Evolutionary conservation across 2,888 invertebrate species (phyloP).

Genomic region (Piscicola geometra): DNA sequence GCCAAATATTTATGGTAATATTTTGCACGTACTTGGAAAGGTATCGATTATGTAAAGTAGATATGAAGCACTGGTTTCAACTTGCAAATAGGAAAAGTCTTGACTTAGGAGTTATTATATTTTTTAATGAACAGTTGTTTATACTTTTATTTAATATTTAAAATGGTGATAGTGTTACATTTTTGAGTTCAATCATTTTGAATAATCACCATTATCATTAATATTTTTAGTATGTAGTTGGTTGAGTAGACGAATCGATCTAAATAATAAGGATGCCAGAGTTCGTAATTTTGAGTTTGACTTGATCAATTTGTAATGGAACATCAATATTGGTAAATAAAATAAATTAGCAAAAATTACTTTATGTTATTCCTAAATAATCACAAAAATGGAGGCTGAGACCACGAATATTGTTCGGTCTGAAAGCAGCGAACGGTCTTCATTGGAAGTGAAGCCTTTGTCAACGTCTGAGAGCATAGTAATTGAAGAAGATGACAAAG

Average conservation of each 20-base stretch:
- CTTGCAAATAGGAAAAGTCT: no score
- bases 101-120: neutral
- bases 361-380: neutral
- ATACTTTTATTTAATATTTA: neutral
- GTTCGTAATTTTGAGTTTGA: neutral
- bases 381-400: slow-evolving; percentile 27
- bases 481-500: neutral
- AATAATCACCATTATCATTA: neutral
- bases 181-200: neutral
- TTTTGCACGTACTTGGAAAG: no score
- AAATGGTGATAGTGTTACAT: neutral
- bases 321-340: no score
- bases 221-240: neutral
- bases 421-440: slow-evolving; percentile 20
- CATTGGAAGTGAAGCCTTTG: slow-evolving; percentile 18
- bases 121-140: neutral
- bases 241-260: neutral
- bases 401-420: slow-evolving; percentile 18
- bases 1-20: no score
- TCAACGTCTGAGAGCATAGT: slow-evolving; percentile 3
- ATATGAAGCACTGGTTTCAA: no score
- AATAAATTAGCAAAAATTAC: neutral
- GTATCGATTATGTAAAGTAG: no score
- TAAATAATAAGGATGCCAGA: neutral
- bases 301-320: neutral